These are phyloP conservation scores for Probaryconus sp. DNA, from an alignment of 1,140 invertebrate genomes.

Conservation along the genomic window DNA sequence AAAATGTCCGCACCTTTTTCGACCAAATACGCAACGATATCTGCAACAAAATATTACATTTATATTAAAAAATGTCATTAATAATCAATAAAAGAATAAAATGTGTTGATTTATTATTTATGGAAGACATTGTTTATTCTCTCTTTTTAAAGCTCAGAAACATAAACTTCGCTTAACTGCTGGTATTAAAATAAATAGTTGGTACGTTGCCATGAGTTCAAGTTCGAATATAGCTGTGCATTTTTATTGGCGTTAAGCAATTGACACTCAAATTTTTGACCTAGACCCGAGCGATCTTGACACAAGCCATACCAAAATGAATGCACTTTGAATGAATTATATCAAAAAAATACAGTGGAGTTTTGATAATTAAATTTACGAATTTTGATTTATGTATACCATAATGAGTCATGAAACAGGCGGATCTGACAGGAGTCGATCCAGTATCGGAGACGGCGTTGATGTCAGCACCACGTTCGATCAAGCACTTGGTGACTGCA, in stretches of 20 bases:
- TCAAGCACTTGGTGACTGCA: conserved; percentile 86
- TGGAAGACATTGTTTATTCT: no score
- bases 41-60: conserved; percentile 53
- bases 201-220: conserved; percentile 52
- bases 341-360: no score
- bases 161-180: neutral
- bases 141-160: neutral
- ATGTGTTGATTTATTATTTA: no score
- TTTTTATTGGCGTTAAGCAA: conserved; percentile 46
- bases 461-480: conserved; percentile 89
- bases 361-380: conserved; percentile 18
- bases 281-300: conserved; percentile 56
- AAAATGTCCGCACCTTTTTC: conserved; percentile 91
- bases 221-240: conserved; percentile 43
- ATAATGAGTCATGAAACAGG: conserved; percentile 95
- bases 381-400: conserved; percentile 77
- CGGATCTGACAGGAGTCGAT: conserved; percentile 92
- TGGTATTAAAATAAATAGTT: conserved; percentile 32
- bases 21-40: conserved; percentile 86
- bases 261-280: conserved; percentile 52
- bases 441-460: conserved; percentile 92
- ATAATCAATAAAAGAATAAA: no score
- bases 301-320: no score
- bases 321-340: no score
- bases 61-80: no score